These are phyloP conservation scores for Liasis olivaceus DNA, from an alignment of 2,797 vertebrate species.

Conservation along the genomic window DNA sequence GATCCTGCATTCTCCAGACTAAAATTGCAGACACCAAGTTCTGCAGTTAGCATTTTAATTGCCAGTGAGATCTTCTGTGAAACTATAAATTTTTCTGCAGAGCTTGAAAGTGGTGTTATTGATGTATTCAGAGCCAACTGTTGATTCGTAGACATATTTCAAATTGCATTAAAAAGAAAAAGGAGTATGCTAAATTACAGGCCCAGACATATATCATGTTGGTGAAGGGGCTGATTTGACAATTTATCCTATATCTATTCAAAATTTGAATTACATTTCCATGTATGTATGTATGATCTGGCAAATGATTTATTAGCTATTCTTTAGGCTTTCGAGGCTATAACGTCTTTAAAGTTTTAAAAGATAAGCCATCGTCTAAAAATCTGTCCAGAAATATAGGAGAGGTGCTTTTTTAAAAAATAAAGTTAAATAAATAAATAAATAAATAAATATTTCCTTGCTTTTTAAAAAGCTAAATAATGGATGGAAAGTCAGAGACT, in stretches of 20 bases:
- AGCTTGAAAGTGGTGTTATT: background rate
- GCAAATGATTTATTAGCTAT: background rate
- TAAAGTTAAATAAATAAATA: background rate
- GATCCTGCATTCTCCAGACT: constrained; percentile 15
- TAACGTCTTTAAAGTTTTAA: background rate
- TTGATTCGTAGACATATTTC: background rate
- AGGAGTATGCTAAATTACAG: background rate
- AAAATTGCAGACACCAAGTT: constrained; percentile 38
- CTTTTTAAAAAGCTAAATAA: background rate
- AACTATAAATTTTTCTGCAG: background rate
- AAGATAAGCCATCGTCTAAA: background rate
- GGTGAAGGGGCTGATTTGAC: background rate
- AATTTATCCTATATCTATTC: background rate
- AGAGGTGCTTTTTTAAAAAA: background rate
- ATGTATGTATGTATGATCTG: background rate
- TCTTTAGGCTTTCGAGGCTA: background rate
- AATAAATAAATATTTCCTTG: background rate
- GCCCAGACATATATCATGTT: background rate
- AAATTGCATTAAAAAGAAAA: background rate
- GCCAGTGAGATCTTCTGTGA: constrained; percentile 34
- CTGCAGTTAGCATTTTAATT: background rate
- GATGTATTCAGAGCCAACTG: background rate
- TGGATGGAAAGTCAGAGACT: background rate
- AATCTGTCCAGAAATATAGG: background rate
- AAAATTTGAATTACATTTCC: background rate